Evolutionary conservation across 2,113 vertebrate genomes (phyloP), one percentile per base, ranked within the genome.

Genomic region (Corythoichthys intestinalis): DNA sequence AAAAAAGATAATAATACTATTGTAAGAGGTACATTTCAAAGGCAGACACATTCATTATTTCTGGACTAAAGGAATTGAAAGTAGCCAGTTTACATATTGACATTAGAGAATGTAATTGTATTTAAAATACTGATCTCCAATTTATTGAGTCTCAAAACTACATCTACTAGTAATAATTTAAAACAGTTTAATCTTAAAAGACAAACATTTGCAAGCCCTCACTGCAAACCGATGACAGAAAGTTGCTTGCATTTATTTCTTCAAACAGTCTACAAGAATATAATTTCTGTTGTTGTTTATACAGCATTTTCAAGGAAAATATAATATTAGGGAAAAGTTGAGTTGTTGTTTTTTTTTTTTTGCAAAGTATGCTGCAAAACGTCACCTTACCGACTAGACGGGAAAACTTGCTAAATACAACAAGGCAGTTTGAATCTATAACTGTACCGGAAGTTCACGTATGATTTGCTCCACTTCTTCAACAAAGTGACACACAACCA

Each of bases 401-500:
- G 6, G 38, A 10, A 52, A 9, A 52, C 15, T 1, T 11, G 15
- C 28, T 34, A 49, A 15, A 39, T 20, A 50, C 11, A 44, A 15
- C 2, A 8, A 17, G 37, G 14, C n/a, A 1, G 52, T 52, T 66
- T n/a, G 14, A 2, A 35, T 52, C 35, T 35, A 52, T 6, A 17
- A 12, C 67, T 87, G 20, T 77, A 98, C 97, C 94, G 95, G 88
- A 2, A 98, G 91, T 73, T 91, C 92, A 70, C 90, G 85, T 77
- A 96, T 75, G 65, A 99, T 94, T 37, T 80, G 75, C 72, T 91
- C 90, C 46, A 97, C 89, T 79, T 95, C 90, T n/a, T 91, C 88
- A 0, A 80, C 56, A 74, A 97, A 97, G 86, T 98, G 95, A 71
- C 92, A 92, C 57, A 92, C 75, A 57, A 96, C 92, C 66, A 99